Conservation (phyloP, 2,113 vertebrate species). For the Aspiorhynchus laticeps region DNA sequence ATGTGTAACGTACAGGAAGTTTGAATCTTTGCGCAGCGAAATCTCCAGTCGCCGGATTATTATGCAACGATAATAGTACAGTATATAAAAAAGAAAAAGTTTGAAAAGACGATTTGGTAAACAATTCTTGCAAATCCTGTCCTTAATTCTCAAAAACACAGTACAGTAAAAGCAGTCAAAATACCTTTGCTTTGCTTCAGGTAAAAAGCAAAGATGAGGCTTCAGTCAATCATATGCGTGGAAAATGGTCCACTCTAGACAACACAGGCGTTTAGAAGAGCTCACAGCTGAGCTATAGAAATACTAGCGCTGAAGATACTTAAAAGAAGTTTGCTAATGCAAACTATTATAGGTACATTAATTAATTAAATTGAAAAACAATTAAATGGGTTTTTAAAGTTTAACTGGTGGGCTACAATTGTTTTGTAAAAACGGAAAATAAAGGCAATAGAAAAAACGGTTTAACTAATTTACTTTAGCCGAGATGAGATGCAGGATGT, state of each 20-base stretch:
- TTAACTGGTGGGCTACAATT: neutral
- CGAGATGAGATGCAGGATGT: neutral
- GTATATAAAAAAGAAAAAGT: neutral
- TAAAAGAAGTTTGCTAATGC: neutral
- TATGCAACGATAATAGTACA: slow-evolving; percentile 20
- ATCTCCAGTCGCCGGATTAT: neutral
- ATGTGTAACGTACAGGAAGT: slow-evolving; percentile 1
- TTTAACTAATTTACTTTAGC: neutral
- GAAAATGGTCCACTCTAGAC: slow-evolving; percentile 39
- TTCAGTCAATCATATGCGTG: slow-evolving; percentile 14
- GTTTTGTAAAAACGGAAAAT: neutral
- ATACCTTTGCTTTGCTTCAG: slow-evolving; percentile 9
- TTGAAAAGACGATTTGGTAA: slow-evolving; percentile 36
- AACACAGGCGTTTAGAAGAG: slow-evolving; percentile 4
- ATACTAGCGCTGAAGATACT: slow-evolving; percentile 20
- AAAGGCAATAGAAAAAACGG: neutral
- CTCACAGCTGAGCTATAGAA: neutral
- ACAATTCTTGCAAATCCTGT: slow-evolving; percentile 25
- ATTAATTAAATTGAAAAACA: neutral
- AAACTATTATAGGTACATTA: neutral
- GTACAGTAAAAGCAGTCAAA: slow-evolving; percentile 14
- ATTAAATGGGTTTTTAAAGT: slow-evolving; percentile 11
- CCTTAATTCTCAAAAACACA: slow-evolving; percentile 1
- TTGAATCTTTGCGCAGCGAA: neutral
- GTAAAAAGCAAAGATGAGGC: slow-evolving; percentile 2